A percentile compares a stretch with the other conserved stretches of the same genome.
These are phyloP conservation scores for Momotus momota DNA, from an alignment of 2,797 vertebrate genomes.

Conservation along the genomic window DNA sequence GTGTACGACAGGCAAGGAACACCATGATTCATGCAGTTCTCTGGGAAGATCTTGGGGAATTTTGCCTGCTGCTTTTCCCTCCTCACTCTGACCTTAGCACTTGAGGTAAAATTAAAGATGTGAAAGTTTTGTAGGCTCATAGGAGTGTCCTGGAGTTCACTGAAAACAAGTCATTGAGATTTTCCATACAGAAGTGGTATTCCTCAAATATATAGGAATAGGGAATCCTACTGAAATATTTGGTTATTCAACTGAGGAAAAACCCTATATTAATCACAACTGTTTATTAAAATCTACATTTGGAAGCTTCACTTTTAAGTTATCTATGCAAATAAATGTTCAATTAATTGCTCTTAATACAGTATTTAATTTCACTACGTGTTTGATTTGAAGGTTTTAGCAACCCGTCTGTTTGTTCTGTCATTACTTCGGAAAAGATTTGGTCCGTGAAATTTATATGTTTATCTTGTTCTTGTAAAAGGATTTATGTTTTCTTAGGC, in stretches of 20 bases:
- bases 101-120: neutral
- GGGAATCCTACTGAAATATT: neutral
- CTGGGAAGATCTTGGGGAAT: neutral
- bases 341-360: neutral
- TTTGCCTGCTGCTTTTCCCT: neutral
- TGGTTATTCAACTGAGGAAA: neutral
- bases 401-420: neutral
- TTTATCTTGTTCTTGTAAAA: neutral
- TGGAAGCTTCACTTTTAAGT: neutral
- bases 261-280: neutral
- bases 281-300: neutral
- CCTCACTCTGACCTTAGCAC: neutral
- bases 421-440: neutral
- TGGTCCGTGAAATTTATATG: rapidly evolving
- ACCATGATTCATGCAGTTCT: neutral
- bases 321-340: neutral
- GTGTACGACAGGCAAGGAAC: neutral
- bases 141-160: neutral
- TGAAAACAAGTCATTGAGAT: neutral
- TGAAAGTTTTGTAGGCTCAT: neutral
- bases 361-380: neutral
- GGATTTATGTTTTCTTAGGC: neutral
- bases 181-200: neutral
- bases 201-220: neutral
- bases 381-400: neutral